phyloP scores from a whole-genome alignment of 2,888 invertebrate species.

The Ormyrus nitidulus region DNA sequence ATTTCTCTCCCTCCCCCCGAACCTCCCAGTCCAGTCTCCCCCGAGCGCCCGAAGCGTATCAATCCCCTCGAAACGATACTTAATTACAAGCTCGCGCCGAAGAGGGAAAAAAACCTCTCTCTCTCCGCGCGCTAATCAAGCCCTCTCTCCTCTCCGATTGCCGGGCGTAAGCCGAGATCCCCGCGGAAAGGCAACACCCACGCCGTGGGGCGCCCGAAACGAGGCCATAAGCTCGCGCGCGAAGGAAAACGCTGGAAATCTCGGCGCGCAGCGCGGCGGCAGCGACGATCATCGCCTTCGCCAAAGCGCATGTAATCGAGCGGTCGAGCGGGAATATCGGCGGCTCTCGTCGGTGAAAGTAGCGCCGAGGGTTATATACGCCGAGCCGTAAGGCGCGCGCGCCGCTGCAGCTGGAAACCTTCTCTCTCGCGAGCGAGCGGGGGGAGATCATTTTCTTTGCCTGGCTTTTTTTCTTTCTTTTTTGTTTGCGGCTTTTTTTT shows the following conservation, averaged over 20 bases:
- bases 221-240: not conserved
- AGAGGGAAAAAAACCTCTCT: no score
- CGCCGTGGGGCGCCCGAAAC: not conserved
- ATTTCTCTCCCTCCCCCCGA: no score
- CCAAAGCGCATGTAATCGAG: slow-evolving; percentile 32
- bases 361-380: not conserved
- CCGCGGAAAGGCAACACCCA: not conserved
- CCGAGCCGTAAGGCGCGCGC: not conserved
- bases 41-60: no score
- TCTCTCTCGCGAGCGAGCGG: no score
- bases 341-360: slow-evolving; percentile 27
- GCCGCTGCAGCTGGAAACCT: no score
- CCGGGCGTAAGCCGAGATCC: not conserved
- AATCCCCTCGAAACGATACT: no score
- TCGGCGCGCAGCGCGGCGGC: not conserved
- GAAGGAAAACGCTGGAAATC: not conserved
- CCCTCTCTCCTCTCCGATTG: no score
- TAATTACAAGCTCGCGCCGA: no score
- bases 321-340: slow-evolving; percentile 16
- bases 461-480: not conserved
- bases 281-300: slow-evolving; percentile 5
- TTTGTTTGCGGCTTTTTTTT: not conserved
- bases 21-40: no score
- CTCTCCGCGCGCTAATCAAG: no score
- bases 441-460: not conserved